Base-by-base conservation (phyloP, 1,140 invertebrate species). In the Sycophaga agraensis region DNA sequence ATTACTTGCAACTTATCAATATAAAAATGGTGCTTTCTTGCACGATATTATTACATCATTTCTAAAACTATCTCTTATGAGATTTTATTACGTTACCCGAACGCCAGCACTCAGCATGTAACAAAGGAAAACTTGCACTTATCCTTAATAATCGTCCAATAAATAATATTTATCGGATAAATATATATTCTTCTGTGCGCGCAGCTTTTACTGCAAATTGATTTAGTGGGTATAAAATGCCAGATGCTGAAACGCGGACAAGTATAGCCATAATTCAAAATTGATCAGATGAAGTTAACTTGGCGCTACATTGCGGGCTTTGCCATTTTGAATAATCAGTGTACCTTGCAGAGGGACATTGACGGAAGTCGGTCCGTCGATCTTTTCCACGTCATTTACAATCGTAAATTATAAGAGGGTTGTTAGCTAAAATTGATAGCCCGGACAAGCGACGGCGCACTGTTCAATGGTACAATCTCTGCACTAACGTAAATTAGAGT, bases 391-490 rank as follows among this genome's bases (percentile, higher is more conserved):
- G 14, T 22, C 35, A n/a, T 59, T 51, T 59, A 39, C 57, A 24
- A 59, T 51, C 48, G 28, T 59, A 59, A 59, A 59, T 59, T 59
- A 59, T 51, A 50, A 19, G 16, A 50, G 35, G 45, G 12, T 50
- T 42, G 24, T 40, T 39, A 35, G 8, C 22, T 43, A 43, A 59
- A 59, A 34, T 59, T 43, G 48, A 51, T 59, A 37, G 26, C 16
- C 48, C 26, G n/a, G 19, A 1, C 24, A 28, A 54, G 28, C 12
- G 22, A 34, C 24, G 21, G 6, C 12, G 24, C 17, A 11, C 16
- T n/a, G n/a, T n/a, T n/a, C n/a, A n/a, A n/a, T n/a, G n/a, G n/a
- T n/a, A n/a, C n/a, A n/a, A n/a, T n/a, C n/a, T n/a, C n/a, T n/a
- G n/a, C n/a, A n/a, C n/a, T n/a, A n/a, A n/a, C n/a, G n/a, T n/a